These are phyloP conservation scores for Euphydryas editha DNA, from an alignment of 2,888 invertebrate species.

Conservation along the genomic window DNA sequence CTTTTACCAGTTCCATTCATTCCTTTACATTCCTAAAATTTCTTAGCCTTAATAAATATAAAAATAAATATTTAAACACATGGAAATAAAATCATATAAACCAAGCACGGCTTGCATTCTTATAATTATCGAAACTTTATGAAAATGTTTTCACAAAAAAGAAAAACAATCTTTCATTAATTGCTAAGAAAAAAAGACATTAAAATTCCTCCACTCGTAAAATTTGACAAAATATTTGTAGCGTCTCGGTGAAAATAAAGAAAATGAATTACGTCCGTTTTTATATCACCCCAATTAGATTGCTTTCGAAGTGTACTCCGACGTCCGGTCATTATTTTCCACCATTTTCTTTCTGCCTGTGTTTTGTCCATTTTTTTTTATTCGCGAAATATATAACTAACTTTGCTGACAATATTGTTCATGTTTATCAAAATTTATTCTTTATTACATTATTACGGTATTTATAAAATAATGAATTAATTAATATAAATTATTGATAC, in stretches of 20 bases:
- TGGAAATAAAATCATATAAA: too few relatives aligned
- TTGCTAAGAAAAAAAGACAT: not conserved
- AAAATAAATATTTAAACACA: too few relatives aligned
- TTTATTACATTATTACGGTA: too few relatives aligned
- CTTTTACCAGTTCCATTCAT: too few relatives aligned
- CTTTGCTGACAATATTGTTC: not conserved
- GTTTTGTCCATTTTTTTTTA: not conserved
- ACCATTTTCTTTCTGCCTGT: not conserved
- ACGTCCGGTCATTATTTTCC: not conserved
- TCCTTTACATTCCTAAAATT: too few relatives aligned
- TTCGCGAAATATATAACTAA: not conserved
- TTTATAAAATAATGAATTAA: too few relatives aligned
- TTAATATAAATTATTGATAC: too few relatives aligned
- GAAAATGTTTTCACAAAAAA: not conserved
- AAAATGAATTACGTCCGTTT: not conserved
- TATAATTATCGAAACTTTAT: not conserved
- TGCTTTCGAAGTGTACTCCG: slow-evolving; percentile 5
- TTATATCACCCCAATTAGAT: slow-evolving; percentile 4
- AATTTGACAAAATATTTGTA: not conserved
- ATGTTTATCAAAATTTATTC: not conserved
- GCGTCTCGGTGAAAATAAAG: not conserved
- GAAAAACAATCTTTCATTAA: not conserved
- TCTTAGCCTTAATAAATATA: too few relatives aligned
- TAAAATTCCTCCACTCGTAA: not conserved
- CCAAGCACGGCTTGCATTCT: too few relatives aligned